Conservation (phyloP, 2,888 invertebrate genomes). For the Schizotus pectinicornis region DNA sequence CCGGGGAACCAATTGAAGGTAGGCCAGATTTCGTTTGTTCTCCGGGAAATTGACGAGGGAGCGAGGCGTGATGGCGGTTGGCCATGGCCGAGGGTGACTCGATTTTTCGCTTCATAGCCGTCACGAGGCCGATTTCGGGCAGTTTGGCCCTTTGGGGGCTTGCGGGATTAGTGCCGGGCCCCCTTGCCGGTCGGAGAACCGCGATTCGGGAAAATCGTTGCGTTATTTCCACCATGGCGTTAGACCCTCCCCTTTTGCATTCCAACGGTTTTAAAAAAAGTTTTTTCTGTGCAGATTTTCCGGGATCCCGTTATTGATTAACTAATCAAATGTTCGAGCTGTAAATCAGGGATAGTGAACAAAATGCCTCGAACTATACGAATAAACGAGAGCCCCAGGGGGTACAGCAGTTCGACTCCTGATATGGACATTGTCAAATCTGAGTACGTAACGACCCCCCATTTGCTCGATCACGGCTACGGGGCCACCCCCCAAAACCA, state of each 20-base stretch:
- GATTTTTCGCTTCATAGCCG: constrained; percentile 25
- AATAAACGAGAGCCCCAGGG: constrained; percentile 52
- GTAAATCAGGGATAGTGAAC: constrained; percentile 13
- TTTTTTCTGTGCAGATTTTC: constrained; percentile 25
- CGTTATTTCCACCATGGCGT: constrained; percentile 13
- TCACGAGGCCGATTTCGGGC: too few species aligned
- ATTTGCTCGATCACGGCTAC: constrained; percentile 86
- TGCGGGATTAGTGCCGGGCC: background rate
- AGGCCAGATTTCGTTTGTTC: constrained; percentile 7
- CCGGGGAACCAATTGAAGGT: constrained; percentile 7
- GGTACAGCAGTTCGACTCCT: constrained; percentile 60
- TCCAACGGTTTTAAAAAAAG: constrained; percentile 43
- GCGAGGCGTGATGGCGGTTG: constrained; percentile 41
- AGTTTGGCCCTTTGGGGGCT: background rate
- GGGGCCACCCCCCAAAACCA: constrained; percentile 80
- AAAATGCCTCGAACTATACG: constrained; percentile 63
- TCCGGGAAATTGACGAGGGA: constrained; percentile 4
- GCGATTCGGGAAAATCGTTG: constrained; percentile 7
- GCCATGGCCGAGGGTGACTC: constrained; percentile 28
- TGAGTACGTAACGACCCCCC: constrained; percentile 69
- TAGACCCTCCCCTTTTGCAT: constrained; percentile 43
- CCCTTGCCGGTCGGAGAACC: background rate
- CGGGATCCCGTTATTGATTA: constrained; percentile 6
- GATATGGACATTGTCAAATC: constrained; percentile 61
- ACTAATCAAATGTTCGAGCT: constrained; percentile 11